These are phyloP conservation scores for Caenorhabditis afra DNA, from an alignment of 2,888 invertebrate species.

Conservation along the genomic window DNA sequence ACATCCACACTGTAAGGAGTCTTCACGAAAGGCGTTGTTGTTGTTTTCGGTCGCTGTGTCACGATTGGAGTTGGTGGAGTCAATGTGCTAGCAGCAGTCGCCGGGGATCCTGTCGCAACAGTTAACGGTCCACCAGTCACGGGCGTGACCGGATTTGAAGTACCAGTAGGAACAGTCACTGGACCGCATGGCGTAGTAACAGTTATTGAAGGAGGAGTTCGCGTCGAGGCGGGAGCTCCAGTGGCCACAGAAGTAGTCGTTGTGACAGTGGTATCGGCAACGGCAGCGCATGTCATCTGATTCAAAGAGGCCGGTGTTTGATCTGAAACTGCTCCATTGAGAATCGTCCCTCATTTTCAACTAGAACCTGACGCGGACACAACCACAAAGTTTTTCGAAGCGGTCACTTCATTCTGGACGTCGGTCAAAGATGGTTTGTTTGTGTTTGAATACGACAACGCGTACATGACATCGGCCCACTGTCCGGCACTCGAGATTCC, in stretches of 20 bases:
- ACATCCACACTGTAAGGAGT: slow-evolving; percentile 55
- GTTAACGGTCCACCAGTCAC: not conserved
- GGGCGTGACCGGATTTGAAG: not conserved
- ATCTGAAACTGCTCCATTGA: slow-evolving; percentile 16
- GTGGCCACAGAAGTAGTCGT: slow-evolving; percentile 7
- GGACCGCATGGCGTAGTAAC: slow-evolving; percentile 1
- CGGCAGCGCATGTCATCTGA: slow-evolving; percentile 36
- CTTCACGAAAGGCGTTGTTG: slow-evolving; percentile 31
- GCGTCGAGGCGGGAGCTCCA: not conserved
- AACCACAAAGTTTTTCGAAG: slow-evolving; percentile 16
- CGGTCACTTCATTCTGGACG: slow-evolving; percentile 23
- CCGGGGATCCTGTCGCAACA: not conserved
- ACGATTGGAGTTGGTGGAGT: slow-evolving; percentile 1
- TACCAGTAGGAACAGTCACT: slow-evolving; percentile 11
- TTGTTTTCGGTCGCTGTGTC: slow-evolving; percentile 5
- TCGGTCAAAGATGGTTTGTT: slow-evolving; percentile 22
- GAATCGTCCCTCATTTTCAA: not conserved
- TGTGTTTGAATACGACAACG: slow-evolving; percentile 33
- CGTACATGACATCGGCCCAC: slow-evolving; percentile 44
- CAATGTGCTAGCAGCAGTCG: not conserved
- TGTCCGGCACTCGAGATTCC: slow-evolving; percentile 42
- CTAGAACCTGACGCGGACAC: slow-evolving; percentile 22
- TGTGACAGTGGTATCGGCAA: slow-evolving; percentile 8
- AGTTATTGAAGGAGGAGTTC: too few relatives aligned
- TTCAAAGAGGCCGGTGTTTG: slow-evolving; percentile 21